These are phyloP conservation scores for Morphnarchus princeps DNA, from an alignment of 2,113 vertebrate genomes.

Conservation along the genomic window DNA sequence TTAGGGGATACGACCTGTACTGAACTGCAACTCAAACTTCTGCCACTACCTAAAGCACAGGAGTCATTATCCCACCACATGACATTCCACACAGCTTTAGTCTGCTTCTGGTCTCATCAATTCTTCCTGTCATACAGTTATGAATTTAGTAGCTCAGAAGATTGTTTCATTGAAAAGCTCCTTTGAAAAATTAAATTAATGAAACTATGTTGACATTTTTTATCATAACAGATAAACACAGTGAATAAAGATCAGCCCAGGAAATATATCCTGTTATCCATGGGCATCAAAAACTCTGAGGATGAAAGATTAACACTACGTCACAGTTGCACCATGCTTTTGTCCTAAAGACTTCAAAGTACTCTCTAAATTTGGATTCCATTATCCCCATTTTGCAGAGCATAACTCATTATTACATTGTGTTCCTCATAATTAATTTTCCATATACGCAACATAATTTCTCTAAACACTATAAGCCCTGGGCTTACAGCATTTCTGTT, in stretches of 20 bases:
- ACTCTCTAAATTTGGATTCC: not conserved
- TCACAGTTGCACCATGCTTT: not conserved
- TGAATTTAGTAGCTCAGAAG: not conserved
- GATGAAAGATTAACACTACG: not conserved
- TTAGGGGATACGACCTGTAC: not conserved
- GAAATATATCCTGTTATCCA: not conserved
- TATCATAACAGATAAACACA: not conserved
- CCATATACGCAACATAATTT: not conserved
- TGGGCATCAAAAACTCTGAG: not conserved
- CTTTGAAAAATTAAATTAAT: not conserved
- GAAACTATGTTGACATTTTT: not conserved
- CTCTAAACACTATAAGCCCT: not conserved
- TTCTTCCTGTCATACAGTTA: not conserved
- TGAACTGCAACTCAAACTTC: not conserved
- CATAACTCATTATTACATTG: not conserved
- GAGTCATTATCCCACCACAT: not conserved
- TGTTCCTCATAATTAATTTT: not conserved
- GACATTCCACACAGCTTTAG: not conserved
- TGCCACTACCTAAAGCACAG: not conserved
- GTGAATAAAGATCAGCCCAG: not conserved
- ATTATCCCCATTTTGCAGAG: not conserved
- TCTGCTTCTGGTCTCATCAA: not conserved
- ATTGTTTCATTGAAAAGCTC: not conserved
- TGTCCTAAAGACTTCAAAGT: not conserved
- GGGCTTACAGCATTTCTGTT: not conserved